Conservation (phyloP, 2,797 vertebrate genomes). For the Tolypeutes matacus region DNA sequence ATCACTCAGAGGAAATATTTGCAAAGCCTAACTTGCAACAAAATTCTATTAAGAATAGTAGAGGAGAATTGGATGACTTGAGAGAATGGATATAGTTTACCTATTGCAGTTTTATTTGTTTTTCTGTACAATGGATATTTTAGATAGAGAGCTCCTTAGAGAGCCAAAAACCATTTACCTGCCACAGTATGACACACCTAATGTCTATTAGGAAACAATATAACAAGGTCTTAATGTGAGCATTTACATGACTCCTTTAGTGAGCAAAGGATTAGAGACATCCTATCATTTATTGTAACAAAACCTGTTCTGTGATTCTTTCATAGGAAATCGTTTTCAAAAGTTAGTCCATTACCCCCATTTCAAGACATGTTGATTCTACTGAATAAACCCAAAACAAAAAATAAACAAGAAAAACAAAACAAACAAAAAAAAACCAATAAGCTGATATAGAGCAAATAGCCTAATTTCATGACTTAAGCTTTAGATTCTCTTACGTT, state of each 20-base stretch:
- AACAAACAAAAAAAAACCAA: too few species aligned
- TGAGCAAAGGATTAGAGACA: background rate
- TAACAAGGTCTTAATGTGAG: constrained; percentile 71
- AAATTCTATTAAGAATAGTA: constrained; percentile 77
- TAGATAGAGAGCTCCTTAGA: constrained; percentile 70
- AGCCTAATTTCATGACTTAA: background rate
- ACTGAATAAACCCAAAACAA: background rate
- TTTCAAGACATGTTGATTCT: background rate
- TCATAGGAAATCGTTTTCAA: background rate
- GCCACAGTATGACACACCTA: background rate
- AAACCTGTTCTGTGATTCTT: background rate
- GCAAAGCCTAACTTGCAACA: constrained; percentile 79
- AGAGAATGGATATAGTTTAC: constrained; percentile 74
- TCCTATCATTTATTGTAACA: background rate
- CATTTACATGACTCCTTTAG: constrained; percentile 64
- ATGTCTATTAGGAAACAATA: background rate
- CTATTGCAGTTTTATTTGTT: constrained; percentile 78
- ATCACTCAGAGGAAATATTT: constrained; percentile 45
- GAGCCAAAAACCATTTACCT: constrained; percentile 77
- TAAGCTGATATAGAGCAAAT: background rate
- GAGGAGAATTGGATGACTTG: constrained; percentile 81
- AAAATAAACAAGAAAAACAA: too few species aligned
- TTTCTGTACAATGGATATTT: constrained; percentile 70
- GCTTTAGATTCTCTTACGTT: background rate
- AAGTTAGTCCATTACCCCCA: background rate